Conservation (phyloP, 2,797 vertebrate genomes). For the Pantherophis alleghaniensis region DNA sequence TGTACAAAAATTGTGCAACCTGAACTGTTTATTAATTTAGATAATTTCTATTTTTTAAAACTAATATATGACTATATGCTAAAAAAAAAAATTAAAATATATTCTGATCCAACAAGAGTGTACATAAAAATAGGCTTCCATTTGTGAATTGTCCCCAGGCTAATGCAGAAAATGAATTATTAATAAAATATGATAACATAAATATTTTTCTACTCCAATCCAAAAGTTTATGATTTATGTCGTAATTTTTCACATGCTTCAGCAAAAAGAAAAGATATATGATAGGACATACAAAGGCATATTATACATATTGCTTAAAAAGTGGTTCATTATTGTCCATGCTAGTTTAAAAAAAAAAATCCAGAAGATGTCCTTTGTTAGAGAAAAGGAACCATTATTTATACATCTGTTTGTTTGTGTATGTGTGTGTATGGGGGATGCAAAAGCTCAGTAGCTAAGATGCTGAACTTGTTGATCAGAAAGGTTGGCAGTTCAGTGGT, state of each 20-base stretch:
- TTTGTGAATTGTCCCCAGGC: background rate
- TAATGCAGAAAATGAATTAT: background rate
- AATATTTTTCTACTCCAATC: background rate
- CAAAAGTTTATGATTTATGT: background rate
- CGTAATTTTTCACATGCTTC: background rate
- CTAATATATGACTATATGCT: background rate
- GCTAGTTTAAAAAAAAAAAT: background rate
- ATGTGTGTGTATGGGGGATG: no score
- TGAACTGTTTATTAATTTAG: background rate
- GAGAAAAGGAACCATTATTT: background rate
- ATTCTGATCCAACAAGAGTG: background rate
- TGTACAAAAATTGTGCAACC: background rate
- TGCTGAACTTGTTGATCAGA: no score
- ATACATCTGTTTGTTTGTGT: background rate
- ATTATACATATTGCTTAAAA: background rate
- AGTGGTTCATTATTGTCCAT: background rate
- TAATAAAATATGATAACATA: background rate
- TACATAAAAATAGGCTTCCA: background rate
- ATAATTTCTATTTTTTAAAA: background rate
- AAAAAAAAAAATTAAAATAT: background rate
- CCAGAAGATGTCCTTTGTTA: background rate
- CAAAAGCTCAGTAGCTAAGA: no score
- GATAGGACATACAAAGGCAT: background rate
- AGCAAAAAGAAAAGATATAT: background rate
- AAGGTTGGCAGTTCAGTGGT: no score